Conservation (phyloP, 2,113 vertebrate species). For the Toxostoma redivivum region DNA sequence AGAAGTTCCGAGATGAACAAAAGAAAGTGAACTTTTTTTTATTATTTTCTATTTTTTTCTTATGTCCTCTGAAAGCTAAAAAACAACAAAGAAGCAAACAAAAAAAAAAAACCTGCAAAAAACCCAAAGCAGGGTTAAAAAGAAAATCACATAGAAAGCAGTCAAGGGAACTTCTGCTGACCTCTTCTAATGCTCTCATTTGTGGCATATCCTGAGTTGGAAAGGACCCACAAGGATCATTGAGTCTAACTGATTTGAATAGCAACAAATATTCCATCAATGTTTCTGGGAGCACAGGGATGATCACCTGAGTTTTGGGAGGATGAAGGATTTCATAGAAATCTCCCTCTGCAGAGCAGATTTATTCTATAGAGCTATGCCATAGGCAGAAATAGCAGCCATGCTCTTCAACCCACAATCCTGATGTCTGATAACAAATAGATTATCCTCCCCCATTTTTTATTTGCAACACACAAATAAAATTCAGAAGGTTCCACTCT, state of each 20-base stretch:
- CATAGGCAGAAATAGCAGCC: not conserved
- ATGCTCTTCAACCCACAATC: not conserved
- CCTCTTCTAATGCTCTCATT: not conserved
- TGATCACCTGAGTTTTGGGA: rapidly evolving
- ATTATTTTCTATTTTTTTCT: not conserved
- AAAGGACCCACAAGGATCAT: not conserved
- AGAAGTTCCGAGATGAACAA: not conserved
- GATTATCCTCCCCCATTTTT: not conserved
- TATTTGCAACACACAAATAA: not conserved
- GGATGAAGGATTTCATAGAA: not conserved
- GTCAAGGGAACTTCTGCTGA: not conserved
- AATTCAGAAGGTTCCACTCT: not conserved
- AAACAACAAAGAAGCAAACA: not conserved
- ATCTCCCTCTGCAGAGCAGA: not conserved
- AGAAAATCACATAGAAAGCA: not conserved
- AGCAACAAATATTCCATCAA: not conserved
- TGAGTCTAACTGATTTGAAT: not conserved
- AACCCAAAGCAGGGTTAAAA: not conserved
- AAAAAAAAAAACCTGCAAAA: not conserved
- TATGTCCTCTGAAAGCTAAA: not conserved
- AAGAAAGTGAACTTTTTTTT: not conserved
- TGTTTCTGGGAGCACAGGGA: not conserved
- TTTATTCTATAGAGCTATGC: not conserved
- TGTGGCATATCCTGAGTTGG: not conserved
- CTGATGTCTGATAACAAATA: not conserved